phyloP scores from a whole-genome alignment of 2,797 vertebrate genomes.

The Darevskia mixta region DNA sequence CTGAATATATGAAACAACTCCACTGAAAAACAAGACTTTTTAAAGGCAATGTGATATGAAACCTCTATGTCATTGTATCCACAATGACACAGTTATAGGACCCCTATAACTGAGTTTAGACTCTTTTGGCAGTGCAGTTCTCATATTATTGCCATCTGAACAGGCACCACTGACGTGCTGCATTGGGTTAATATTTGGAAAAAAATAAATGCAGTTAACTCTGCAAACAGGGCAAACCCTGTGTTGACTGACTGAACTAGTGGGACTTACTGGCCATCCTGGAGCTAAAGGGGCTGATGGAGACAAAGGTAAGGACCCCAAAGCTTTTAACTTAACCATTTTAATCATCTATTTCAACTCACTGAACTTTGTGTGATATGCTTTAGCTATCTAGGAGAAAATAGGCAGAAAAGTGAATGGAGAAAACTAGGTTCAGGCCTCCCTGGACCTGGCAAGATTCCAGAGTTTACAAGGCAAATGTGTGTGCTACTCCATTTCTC shows the following conservation, averaged over 20 bases:
- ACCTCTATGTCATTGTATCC: not conserved
- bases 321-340: not conserved
- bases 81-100: too few species aligned
- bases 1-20: not conserved
- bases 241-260: conserved; percentile 74
- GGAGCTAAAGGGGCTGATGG: conserved; percentile 77
- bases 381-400: conserved; percentile 69
- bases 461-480: conserved; percentile 74
- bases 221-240: conserved; percentile 77
- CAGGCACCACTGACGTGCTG: not conserved
- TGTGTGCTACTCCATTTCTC: not conserved
- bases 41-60: not conserved
- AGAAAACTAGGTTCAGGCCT: conserved; percentile 64
- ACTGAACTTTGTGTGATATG: rapidly evolving
- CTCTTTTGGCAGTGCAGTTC: not conserved
- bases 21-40: not conserved
- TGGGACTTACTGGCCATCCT: conserved; percentile 77
- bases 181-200: not conserved
- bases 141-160: too few species aligned
- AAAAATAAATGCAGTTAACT: not conserved
- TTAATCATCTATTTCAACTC: not conserved
- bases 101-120: not conserved
- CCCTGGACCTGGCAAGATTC: conserved; percentile 73
- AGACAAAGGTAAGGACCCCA: conserved; percentile 68
- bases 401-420: conserved; percentile 73